Evolutionary conservation across 2,797 vertebrate genomes (phyloP).

Genomic region (Orientallactaga sibirica): DNA sequence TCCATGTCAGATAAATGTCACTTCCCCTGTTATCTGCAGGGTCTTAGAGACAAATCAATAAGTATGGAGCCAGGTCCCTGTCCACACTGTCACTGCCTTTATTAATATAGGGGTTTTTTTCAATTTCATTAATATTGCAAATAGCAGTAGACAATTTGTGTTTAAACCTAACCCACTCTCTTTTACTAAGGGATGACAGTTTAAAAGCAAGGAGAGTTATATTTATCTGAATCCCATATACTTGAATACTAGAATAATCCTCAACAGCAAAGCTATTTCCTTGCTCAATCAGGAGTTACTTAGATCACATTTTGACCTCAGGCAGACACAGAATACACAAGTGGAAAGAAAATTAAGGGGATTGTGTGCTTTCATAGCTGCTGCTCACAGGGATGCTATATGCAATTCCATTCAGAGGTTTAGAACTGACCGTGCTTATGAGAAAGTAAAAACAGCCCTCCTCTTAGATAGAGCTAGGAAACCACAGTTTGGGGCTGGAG

Average conservation of each 20-base stretch:
- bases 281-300: conserved; percentile 48
- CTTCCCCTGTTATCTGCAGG: conserved; percentile 76
- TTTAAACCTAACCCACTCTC: conserved; percentile 45
- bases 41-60: conserved; percentile 81
- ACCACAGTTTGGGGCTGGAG: neutral
- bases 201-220: conserved; percentile 76
- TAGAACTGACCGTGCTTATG: neutral
- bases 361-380: conserved; percentile 22
- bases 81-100: conserved; percentile 71
- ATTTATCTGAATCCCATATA: conserved; percentile 55
- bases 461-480: neutral
- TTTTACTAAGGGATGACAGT: conserved; percentile 57
- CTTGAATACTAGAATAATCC: conserved; percentile 65
- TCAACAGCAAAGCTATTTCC: conserved; percentile 60
- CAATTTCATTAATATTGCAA: conserved; percentile 78
- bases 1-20: conserved; percentile 67
- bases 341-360: conserved; percentile 6
- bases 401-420: neutral
- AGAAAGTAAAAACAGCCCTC: neutral
- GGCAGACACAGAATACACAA: conserved; percentile 10
- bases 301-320: conserved; percentile 62
- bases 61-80: conserved; percentile 71
- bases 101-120: conserved; percentile 73
- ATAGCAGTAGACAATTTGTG: conserved; percentile 59
- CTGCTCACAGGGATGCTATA: neutral